A percentile compares a stretch with the other conserved stretches of the same genome.
Conservation (phyloP, 64 coral and sea anemone species). For the Stichodactyla mertensii region DNA sequence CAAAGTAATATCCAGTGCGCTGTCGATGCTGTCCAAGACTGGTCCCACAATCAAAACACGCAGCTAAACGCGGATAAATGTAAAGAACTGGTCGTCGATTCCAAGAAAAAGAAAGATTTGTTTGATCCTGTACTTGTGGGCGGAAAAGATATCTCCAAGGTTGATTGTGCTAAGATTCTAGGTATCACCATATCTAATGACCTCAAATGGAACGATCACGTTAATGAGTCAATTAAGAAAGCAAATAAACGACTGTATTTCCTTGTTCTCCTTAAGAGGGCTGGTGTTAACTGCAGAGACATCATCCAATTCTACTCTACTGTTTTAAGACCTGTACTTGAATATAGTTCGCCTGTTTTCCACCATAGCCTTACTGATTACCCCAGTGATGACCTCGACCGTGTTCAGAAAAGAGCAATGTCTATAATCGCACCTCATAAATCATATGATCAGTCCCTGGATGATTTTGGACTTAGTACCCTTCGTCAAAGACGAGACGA, state of each 20-base stretch:
- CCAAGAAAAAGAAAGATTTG: no score
- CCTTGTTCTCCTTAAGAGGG: slow-evolving; percentile 19
- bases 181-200: slow-evolving; percentile 1
- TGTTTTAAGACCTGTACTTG: slow-evolving; percentile 16
- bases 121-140: no score
- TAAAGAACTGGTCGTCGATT: no score
- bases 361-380: slow-evolving; percentile 10
- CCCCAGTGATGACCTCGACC: slow-evolving; percentile 14
- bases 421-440: background rate
- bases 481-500: background rate
- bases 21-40: no score
- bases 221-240: slow-evolving; percentile 24
- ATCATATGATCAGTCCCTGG: slow-evolving; percentile 2
- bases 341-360: slow-evolving; percentile 33
- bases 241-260: slow-evolving; percentile 36
- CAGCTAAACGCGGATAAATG: no score
- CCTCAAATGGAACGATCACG: slow-evolving; percentile 29
- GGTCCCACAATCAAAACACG: no score
- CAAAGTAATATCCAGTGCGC: no score
- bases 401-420: slow-evolving; percentile 9
- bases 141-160: no score
- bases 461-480: background rate
- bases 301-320: slow-evolving; percentile 26
- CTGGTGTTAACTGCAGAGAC: background rate
- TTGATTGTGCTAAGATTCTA: no score